Evolutionary conservation across 2,797 vertebrate species (phyloP).

Genomic region (Sebastes kiyomatsui): DNA sequence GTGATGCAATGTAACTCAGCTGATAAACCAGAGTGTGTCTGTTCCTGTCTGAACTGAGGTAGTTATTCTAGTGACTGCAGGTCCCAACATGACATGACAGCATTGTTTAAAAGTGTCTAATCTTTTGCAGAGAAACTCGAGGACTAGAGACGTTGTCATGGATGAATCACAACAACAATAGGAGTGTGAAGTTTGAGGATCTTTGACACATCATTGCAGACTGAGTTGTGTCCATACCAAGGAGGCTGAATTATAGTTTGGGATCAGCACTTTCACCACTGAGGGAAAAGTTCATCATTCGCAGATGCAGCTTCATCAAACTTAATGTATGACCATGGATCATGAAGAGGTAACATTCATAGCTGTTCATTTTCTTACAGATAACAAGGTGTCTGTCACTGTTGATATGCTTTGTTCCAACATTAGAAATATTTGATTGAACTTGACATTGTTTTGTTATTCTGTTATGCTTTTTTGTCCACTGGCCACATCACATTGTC

Average conservation of each 20-base stretch:
- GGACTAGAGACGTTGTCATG: constrained; percentile 16
- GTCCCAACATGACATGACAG: constrained; percentile 23
- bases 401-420: background rate
- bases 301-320: constrained; percentile 45
- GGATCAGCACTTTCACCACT: background rate
- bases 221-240: constrained; percentile 3
- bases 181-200: constrained; percentile 21
- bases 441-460: background rate
- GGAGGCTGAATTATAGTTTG: constrained; percentile 1
- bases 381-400: background rate
- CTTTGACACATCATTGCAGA: background rate
- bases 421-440: background rate
- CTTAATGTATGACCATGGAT: constrained; percentile 67
- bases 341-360: constrained; percentile 67
- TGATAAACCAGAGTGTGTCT: background rate
- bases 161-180: constrained; percentile 24
- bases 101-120: constrained; percentile 24
- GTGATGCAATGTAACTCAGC: constrained; percentile 26
- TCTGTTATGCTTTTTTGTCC: too few relatives aligned
- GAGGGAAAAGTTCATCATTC: constrained; percentile 29
- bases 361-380: constrained; percentile 1
- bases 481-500: too few relatives aligned
- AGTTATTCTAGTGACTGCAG: constrained; percentile 8
- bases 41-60: background rate
- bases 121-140: constrained; percentile 44